Conservation (phyloP, 2,113 vertebrate genomes). For the Notarius quadriscutis region DNA sequence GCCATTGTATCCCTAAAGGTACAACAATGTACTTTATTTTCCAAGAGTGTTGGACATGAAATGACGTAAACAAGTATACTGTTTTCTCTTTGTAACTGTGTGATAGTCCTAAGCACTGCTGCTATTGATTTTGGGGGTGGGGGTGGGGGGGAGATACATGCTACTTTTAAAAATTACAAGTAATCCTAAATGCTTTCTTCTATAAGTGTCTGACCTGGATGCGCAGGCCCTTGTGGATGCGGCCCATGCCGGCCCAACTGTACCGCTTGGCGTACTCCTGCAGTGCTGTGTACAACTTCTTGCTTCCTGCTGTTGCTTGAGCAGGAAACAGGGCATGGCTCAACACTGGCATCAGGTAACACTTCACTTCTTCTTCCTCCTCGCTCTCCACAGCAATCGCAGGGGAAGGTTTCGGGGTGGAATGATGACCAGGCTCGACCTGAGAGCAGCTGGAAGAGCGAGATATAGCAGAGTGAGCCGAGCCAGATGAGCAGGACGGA, state of each 20-base stretch:
- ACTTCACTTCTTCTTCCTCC: constrained; percentile 68
- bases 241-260: constrained; percentile 88
- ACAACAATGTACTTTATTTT: too few relatives aligned
- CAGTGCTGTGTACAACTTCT: constrained; percentile 78
- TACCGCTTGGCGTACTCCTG: constrained; percentile 86
- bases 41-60: not conserved
- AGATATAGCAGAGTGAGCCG: constrained; percentile 62
- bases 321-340: constrained; percentile 73
- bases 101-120: not conserved
- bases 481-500: constrained; percentile 63
- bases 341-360: constrained; percentile 71
- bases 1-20: too few relatives aligned
- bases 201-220: constrained; percentile 68
- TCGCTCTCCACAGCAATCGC: constrained; percentile 69
- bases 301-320: constrained; percentile 72
- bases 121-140: not conserved
- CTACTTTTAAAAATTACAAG: not conserved
- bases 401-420: constrained; percentile 59
- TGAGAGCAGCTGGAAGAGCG: constrained; percentile 61
- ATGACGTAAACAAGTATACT: not conserved
- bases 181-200: not conserved
- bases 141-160: not conserved
- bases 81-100: not conserved
- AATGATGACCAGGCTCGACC: constrained; percentile 59
- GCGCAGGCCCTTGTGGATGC: constrained; percentile 78